Conservation (phyloP, 2,888 invertebrate species). For the Drosophila villosipedis region DNA sequence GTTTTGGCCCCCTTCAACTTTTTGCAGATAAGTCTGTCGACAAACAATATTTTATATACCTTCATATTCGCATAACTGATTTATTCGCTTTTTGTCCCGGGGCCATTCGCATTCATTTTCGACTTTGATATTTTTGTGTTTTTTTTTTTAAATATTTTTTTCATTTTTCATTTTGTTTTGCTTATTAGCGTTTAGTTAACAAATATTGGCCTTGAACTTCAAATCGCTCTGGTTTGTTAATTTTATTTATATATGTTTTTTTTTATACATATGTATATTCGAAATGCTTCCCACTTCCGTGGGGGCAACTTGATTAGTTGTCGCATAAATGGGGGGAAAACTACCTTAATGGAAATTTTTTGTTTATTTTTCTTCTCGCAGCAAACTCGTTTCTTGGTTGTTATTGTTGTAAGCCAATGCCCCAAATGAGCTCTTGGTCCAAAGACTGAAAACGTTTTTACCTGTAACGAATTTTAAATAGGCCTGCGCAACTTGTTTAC, state of each 20-base stretch:
- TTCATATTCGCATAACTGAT: constrained; percentile 7
- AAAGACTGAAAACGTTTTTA: background rate
- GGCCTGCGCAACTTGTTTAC: background rate
- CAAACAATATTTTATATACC: constrained; percentile 15
- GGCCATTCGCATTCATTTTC: constrained; percentile 71
- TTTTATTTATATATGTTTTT: constrained; percentile 8
- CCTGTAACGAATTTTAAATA: background rate
- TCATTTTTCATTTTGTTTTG: background rate
- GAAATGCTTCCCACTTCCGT: constrained; percentile 48
- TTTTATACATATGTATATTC: background rate
- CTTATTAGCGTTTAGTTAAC: constrained; percentile 25
- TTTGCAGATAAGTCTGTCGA: constrained; percentile 15
- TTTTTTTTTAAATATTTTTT: constrained; percentile 8
- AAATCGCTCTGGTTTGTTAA: constrained; percentile 12
- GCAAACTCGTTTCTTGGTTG: constrained; percentile 23
- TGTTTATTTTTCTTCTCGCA: background rate
- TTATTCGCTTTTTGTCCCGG: constrained; percentile 63
- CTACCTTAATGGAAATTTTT: constrained; percentile 39
- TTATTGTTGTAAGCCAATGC: constrained; percentile 47
- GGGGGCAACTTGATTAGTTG: constrained; percentile 19
- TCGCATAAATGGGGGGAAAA: constrained; percentile 34
- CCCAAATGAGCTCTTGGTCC: constrained; percentile 21
- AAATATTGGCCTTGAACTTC: constrained; percentile 54
- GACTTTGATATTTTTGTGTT: constrained; percentile 28
- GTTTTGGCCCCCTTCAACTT: constrained; percentile 28